Evolutionary conservation across 2,113 vertebrate species (phyloP).

Genomic region (Rynchops niger): DNA sequence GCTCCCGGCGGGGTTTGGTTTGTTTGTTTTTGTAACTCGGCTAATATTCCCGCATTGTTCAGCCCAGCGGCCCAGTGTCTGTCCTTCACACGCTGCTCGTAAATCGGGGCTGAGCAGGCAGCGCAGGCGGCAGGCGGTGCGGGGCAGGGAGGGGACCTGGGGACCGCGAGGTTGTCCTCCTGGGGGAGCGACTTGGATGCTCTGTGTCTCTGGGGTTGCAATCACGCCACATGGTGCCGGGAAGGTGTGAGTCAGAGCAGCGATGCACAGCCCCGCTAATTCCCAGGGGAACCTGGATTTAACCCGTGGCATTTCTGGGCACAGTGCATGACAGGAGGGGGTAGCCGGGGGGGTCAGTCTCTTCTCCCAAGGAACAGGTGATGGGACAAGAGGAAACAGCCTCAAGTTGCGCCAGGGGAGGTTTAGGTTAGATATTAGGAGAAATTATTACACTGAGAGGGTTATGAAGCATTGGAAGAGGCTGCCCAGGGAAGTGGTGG

Average conservation of each 20-base stretch:
- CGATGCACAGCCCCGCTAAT: neutral
- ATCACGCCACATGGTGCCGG: neutral
- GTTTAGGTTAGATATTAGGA: neutral
- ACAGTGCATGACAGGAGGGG: fast-evolving
- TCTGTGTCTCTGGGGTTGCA: neutral
- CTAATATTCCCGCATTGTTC: conserved; percentile 71
- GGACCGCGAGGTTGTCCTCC: neutral
- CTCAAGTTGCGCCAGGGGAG: neutral
- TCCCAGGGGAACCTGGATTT: neutral
- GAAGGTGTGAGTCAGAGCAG: fast-evolving
- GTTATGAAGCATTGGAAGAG: neutral
- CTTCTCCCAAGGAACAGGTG: neutral
- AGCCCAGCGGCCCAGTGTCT: conserved; percentile 26
- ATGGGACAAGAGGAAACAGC: neutral
- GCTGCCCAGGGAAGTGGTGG: neutral
- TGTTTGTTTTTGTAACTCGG: conserved; percentile 74
- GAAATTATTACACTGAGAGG: neutral
- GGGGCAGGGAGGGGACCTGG: neutral
- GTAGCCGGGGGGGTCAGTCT: neutral
- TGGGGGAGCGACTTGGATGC: no score
- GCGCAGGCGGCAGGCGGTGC: neutral
- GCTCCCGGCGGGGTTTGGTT: conserved; percentile 61
- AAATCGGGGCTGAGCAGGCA: conserved; percentile 37
- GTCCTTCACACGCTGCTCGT: conserved; percentile 37
- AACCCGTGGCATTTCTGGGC: fast-evolving